A percentile compares a stretch with the other conserved stretches of the same genome.
These are phyloP conservation scores for Drosophila kanapiae DNA, from an alignment of 1,140 invertebrate genomes.

Conservation along the genomic window DNA sequence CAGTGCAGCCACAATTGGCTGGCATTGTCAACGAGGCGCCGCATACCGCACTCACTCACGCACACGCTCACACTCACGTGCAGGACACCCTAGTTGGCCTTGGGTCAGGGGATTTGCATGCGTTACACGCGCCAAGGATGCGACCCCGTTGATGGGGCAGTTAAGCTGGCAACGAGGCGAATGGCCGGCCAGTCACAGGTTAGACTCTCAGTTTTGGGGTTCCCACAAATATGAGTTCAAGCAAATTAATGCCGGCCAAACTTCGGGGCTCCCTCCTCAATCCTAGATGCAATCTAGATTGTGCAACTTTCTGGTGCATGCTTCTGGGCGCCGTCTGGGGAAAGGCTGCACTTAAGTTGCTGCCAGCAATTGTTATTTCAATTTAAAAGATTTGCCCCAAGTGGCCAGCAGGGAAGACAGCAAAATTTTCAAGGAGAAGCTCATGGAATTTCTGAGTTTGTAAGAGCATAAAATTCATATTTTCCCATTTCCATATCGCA, in stretches of 20 bases:
- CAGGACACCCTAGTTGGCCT: constrained; percentile 6
- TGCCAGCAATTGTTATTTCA: constrained; percentile 55
- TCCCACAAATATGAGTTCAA: constrained; percentile 32
- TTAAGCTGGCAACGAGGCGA: constrained; percentile 20
- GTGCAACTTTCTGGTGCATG: constrained; percentile 19
- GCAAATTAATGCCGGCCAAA: constrained; percentile 36
- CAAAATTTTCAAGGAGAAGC: constrained; percentile 19
- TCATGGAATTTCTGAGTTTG: constrained; percentile 42
- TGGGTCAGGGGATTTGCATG: constrained; percentile 44
- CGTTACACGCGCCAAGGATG: constrained; percentile 20
- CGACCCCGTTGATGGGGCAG: constrained; percentile 26
- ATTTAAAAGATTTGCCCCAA: constrained; percentile 56
- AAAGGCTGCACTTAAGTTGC: constrained; percentile 65
- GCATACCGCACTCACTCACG: constrained; percentile 47
- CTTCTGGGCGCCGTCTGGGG: constrained; percentile 19
- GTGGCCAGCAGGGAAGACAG: constrained; percentile 16
- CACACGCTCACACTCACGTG: constrained; percentile 12
- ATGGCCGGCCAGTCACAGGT: constrained; percentile 11
- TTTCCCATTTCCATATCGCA: neutral
- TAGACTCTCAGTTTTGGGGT: constrained; percentile 4
- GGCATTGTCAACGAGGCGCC: constrained; percentile 65
- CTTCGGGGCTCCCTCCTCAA: neutral
- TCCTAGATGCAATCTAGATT: constrained; percentile 7
- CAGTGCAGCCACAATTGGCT: constrained; percentile 54
- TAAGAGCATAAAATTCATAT: neutral